Evolutionary conservation across 2,113 vertebrate genomes (phyloP).

Genomic region (Pachycephala philippinensis): DNA sequence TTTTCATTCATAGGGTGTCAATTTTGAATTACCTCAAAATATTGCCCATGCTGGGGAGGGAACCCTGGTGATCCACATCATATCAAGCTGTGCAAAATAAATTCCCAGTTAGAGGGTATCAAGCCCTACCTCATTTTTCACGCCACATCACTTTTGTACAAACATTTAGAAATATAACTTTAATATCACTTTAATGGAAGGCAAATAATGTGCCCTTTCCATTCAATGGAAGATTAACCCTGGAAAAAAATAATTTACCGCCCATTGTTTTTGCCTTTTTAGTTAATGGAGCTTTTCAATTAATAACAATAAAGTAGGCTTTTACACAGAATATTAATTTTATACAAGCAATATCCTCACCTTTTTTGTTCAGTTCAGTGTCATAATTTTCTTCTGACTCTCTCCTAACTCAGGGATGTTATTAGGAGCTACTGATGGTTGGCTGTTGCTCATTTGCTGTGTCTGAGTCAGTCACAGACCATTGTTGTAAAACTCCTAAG

Average conservation of each 20-base stretch:
- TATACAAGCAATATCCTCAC: neutral
- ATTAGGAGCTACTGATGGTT: neutral
- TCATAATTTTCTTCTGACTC: neutral
- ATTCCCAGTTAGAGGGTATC: neutral
- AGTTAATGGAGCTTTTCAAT: slow-evolving; percentile 13
- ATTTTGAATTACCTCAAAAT: neutral
- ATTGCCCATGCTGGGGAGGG: neutral
- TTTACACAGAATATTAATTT: slow-evolving; percentile 37
- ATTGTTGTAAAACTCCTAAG: neutral
- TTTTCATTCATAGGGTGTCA: neutral
- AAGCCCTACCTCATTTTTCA: neutral
- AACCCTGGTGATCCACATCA: neutral
- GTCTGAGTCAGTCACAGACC: neutral
- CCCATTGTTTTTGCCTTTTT: neutral
- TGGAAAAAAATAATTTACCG: neutral
- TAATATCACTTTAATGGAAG: neutral
- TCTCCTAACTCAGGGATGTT: neutral
- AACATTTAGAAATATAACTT: slow-evolving; percentile 3
- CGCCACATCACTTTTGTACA: neutral
- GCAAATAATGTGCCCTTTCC: neutral
- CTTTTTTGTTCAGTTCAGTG: neutral
- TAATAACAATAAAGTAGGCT: neutral
- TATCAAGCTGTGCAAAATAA: neutral
- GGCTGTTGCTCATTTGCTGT: neutral
- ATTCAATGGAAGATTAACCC: slow-evolving; percentile 6